Conservation (phyloP, 2,888 invertebrate species). For the Steromphala cineraria region DNA sequence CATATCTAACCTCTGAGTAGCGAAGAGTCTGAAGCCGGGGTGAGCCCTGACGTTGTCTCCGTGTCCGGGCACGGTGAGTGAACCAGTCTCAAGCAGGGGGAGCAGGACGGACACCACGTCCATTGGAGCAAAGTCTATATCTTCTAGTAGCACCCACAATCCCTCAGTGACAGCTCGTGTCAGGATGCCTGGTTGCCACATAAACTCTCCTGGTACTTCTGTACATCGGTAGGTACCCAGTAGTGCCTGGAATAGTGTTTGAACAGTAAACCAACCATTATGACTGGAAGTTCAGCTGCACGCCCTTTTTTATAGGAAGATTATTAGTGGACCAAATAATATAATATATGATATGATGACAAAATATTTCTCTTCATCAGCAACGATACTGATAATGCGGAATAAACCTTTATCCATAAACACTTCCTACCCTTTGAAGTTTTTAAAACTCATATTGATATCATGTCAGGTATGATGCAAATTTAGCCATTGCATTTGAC, state of each 20-base stretch:
- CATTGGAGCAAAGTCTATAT: slow-evolving; percentile 93
- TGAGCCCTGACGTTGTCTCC: slow-evolving; percentile 87
- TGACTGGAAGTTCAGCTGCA: too few relatives aligned
- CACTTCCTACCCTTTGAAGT: too few relatives aligned
- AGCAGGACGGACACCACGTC: slow-evolving; percentile 93
- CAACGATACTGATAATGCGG: too few relatives aligned
- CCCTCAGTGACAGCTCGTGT: slow-evolving; percentile 80
- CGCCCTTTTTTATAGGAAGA: too few relatives aligned
- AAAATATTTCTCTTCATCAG: too few relatives aligned
- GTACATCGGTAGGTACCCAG: slow-evolving; percentile 95
- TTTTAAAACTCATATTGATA: too few relatives aligned
- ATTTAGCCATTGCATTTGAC: neutral
- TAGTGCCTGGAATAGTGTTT: slow-evolving; percentile 82
- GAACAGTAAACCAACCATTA: neutral
- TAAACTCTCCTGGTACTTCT: slow-evolving; percentile 96
- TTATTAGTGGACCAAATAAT: too few relatives aligned
- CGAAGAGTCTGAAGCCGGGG: slow-evolving; percentile 93
- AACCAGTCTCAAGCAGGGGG: slow-evolving; percentile 88
- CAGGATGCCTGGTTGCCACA: slow-evolving; percentile 96
- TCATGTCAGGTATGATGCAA: too few relatives aligned
- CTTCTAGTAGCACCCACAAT: slow-evolving; percentile 94
- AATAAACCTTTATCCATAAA: too few relatives aligned
- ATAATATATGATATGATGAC: too few relatives aligned
- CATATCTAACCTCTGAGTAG: slow-evolving; percentile 82
- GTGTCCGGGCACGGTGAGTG: slow-evolving; percentile 90